These are phyloP conservation scores for Andricus quercusramuli DNA, from an alignment of 2,888 invertebrate species.

Conservation along the genomic window DNA sequence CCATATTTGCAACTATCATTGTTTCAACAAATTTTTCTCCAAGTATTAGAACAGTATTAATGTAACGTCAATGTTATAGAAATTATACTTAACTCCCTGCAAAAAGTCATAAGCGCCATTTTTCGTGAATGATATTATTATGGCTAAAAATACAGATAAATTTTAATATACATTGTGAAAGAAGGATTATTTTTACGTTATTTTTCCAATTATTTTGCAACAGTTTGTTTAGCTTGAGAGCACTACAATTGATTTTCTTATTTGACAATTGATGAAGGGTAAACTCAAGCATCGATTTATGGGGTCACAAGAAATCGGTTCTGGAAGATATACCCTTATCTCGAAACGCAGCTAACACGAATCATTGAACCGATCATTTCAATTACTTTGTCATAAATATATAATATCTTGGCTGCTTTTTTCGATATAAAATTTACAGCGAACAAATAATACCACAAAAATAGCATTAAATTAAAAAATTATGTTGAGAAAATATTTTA, in stretches of 20 bases:
- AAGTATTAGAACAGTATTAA: too few relatives aligned
- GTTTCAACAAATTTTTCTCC: too few relatives aligned
- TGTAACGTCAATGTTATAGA: too few relatives aligned
- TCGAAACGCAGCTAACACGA: conserved; percentile 66
- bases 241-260: background rate
- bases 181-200: too few relatives aligned
- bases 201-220: too few relatives aligned
- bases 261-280: background rate
- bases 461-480: background rate
- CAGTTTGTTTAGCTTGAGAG: too few relatives aligned
- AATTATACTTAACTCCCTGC: too few relatives aligned
- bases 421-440: background rate
- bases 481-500: background rate
- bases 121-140: too few relatives aligned
- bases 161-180: too few relatives aligned
- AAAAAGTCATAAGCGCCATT: too few relatives aligned
- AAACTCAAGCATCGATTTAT: conserved; percentile 15
- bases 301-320: conserved; percentile 46
- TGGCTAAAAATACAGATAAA: too few relatives aligned
- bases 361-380: conserved; percentile 62
- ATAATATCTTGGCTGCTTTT: background rate
- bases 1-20: too few relatives aligned
- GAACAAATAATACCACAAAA: background rate
- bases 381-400: conserved; percentile 29
- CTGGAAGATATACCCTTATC: conserved; percentile 64